These are phyloP conservation scores for Xenops minutus DNA, from an alignment of 2,797 vertebrate species.

Conservation along the genomic window DNA sequence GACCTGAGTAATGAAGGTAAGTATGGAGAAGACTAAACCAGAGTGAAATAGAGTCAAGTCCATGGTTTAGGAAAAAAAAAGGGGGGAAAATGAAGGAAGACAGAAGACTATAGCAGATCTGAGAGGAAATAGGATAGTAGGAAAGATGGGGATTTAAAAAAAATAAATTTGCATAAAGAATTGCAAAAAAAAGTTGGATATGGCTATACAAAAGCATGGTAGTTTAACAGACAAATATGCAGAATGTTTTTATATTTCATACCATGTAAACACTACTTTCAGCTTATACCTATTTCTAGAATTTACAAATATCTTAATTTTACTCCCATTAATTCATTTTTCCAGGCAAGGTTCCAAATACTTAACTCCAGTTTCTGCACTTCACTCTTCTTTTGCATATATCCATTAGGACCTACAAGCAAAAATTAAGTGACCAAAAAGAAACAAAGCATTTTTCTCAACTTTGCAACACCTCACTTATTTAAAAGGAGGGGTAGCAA, in stretches of 20 bases:
- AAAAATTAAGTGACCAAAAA: background rate
- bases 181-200: background rate
- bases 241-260: background rate
- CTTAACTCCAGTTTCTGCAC: background rate
- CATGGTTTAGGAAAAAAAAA: background rate
- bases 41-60: background rate
- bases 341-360: background rate
- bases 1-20: background rate
- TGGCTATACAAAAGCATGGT: background rate
- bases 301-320: background rate
- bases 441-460: background rate
- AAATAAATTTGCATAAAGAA: background rate
- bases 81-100: background rate
- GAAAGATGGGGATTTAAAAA: background rate
- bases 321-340: background rate
- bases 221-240: background rate
- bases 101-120: background rate
- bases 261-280: background rate
- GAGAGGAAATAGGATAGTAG: background rate
- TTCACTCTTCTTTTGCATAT: background rate
- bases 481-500: background rate
- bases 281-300: background rate
- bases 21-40: background rate
- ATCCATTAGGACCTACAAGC: background rate
- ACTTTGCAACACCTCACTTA: background rate